phyloP scores from a whole-genome alignment of 2,797 vertebrate genomes.

The Hybognathus amarus region DNA sequence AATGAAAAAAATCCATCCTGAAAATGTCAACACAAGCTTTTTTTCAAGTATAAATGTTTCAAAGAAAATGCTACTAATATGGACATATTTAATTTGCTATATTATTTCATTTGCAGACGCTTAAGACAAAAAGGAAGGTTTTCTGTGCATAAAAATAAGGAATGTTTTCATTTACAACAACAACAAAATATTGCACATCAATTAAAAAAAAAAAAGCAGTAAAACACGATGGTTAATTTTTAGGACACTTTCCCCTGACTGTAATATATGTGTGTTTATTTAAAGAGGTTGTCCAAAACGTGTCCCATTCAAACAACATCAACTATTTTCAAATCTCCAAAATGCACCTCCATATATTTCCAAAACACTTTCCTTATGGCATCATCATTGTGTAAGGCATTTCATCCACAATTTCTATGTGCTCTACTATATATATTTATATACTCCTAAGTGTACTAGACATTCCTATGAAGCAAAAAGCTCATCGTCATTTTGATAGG shows the following conservation, averaged over 20 bases:
- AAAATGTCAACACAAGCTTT: conserved; percentile 17
- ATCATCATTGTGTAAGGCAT: conserved; percentile 50
- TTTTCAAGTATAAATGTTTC: conserved; percentile 55
- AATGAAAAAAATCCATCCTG: background rate
- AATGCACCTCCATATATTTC: background rate
- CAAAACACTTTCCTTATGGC: conserved; percentile 14
- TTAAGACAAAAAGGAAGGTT: conserved; percentile 38
- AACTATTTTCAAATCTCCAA: background rate
- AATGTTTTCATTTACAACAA: conserved; percentile 23
- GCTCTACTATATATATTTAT: background rate
- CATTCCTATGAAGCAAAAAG: background rate
- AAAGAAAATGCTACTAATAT: conserved; percentile 51
- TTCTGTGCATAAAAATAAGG: conserved; percentile 46
- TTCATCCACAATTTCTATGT: conserved; percentile 31
- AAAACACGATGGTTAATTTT: conserved; percentile 20
- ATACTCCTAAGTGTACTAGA: background rate
- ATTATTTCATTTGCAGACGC: conserved; percentile 32
- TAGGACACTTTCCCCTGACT: background rate
- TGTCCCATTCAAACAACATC: background rate
- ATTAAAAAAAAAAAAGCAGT: background rate
- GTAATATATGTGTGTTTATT: background rate
- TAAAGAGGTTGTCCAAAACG: conserved; percentile 1
- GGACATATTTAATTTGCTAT: conserved; percentile 46
- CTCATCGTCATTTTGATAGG: background rate
- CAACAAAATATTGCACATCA: conserved; percentile 39